Conservation (phyloP, 2,113 vertebrate genomes). For the Cyprinodon variegatus region DNA sequence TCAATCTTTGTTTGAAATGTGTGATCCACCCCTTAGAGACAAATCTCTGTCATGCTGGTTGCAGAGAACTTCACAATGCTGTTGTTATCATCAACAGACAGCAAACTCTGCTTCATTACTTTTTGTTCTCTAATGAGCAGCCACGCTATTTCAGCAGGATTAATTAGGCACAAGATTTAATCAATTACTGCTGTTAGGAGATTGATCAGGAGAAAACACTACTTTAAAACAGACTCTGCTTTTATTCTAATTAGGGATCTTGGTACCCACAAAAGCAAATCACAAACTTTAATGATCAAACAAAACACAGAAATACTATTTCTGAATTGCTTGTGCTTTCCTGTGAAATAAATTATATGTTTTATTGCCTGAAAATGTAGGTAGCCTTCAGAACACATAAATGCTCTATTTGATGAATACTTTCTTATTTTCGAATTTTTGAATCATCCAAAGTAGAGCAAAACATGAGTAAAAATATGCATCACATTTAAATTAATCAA, state of each 20-base stretch:
- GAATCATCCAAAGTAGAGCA: no score
- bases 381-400: not conserved
- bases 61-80: constrained; percentile 11
- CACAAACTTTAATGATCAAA: constrained; percentile 57
- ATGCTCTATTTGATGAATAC: not conserved
- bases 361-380: constrained; percentile 12
- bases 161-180: constrained; percentile 72
- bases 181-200: constrained; percentile 65
- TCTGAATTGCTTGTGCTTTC: not conserved
- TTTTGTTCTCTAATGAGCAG: constrained; percentile 56
- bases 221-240: constrained; percentile 31
- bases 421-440: no score
- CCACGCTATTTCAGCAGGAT: constrained; percentile 63
- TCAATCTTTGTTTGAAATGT: not conserved
- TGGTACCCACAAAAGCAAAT: constrained; percentile 36
- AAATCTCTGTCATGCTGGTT: not conserved
- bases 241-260: constrained; percentile 61
- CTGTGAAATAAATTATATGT: constrained; percentile 3
- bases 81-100: constrained; percentile 28
- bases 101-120: constrained; percentile 48
- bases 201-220: constrained; percentile 67
- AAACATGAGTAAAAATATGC: no score
- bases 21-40: not conserved
- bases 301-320: not conserved
- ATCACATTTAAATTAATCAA: no score